These are phyloP conservation scores for Tachycineta bicolor DNA, from an alignment of 2,113 vertebrate species.

Conservation along the genomic window DNA sequence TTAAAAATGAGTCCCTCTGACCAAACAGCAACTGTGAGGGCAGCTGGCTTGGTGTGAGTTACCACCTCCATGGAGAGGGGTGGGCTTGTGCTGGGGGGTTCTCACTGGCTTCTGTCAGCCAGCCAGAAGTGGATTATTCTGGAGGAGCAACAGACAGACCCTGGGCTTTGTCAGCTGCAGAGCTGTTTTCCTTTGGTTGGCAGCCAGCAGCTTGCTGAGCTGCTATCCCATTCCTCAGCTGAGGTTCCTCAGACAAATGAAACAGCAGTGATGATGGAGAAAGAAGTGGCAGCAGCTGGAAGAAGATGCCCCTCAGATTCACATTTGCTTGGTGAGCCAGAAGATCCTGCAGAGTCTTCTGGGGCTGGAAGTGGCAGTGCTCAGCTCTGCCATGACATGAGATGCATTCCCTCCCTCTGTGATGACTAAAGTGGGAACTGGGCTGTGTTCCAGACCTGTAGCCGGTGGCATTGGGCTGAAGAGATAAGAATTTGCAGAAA, in stretches of 20 bases:
- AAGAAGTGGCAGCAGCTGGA: background rate
- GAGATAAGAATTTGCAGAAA: conserved; percentile 63
- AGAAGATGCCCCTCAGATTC: background rate
- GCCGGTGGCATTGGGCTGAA: conserved; percentile 55
- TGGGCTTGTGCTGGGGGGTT: background rate
- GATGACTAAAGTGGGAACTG: conserved; percentile 17
- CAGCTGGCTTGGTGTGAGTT: background rate
- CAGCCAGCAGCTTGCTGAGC: conserved; percentile 1
- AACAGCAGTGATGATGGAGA: background rate
- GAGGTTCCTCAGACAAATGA: background rate
- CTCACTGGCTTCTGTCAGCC: background rate
- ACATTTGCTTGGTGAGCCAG: background rate
- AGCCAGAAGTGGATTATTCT: background rate
- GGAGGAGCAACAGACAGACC: background rate
- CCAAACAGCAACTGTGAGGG: background rate
- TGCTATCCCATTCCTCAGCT: background rate
- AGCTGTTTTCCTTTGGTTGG: background rate
- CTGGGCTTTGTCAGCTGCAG: background rate
- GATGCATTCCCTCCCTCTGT: background rate
- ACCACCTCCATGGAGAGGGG: background rate
- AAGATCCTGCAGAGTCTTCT: background rate
- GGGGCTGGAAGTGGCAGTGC: background rate
- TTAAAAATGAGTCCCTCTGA: background rate
- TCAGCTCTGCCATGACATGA: background rate
- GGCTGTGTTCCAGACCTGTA: conserved; percentile 55